phyloP scores from a whole-genome alignment of 2,797 vertebrate species.

The Bufotes viridis region DNA sequence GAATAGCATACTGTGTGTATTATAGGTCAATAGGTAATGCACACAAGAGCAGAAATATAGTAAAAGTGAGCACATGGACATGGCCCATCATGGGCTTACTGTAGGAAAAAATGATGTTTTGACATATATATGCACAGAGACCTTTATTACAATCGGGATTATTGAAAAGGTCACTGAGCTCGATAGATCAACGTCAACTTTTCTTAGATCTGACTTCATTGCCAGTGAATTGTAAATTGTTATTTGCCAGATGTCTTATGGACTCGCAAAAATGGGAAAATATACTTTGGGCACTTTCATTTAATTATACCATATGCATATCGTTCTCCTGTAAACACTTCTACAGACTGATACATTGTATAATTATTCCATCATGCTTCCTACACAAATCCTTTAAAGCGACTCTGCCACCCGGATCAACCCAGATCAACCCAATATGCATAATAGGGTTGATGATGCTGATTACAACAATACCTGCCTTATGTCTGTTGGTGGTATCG shows the following conservation, averaged over 20 bases:
- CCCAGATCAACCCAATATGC: too few relatives aligned
- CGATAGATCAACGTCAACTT: slow-evolving; percentile 43
- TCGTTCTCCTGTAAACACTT: neutral
- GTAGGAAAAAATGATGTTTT: slow-evolving; percentile 4
- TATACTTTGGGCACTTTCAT: slow-evolving; percentile 15
- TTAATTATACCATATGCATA: neutral
- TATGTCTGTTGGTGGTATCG: too few relatives aligned
- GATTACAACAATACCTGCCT: too few relatives aligned
- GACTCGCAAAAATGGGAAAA: slow-evolving; percentile 5
- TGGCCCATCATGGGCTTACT: neutral
- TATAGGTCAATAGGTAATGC: neutral
- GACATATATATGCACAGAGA: slow-evolving; percentile 16
- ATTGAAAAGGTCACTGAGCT: slow-evolving; percentile 50
- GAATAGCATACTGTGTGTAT: neutral
- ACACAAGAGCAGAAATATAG: neutral
- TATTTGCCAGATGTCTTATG: slow-evolving; percentile 33
- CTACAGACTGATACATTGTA: neutral
- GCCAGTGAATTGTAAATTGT: slow-evolving; percentile 37
- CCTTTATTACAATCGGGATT: slow-evolving; percentile 23
- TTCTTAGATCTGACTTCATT: neutral
- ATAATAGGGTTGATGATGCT: too few relatives aligned
- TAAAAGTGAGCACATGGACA: neutral
- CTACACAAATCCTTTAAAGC: neutral
- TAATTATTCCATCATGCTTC: too few relatives aligned
- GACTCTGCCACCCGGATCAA: too few relatives aligned